phyloP scores from a whole-genome alignment of 1,140 invertebrate species.

The Aphelinus atriplicis region DNA sequence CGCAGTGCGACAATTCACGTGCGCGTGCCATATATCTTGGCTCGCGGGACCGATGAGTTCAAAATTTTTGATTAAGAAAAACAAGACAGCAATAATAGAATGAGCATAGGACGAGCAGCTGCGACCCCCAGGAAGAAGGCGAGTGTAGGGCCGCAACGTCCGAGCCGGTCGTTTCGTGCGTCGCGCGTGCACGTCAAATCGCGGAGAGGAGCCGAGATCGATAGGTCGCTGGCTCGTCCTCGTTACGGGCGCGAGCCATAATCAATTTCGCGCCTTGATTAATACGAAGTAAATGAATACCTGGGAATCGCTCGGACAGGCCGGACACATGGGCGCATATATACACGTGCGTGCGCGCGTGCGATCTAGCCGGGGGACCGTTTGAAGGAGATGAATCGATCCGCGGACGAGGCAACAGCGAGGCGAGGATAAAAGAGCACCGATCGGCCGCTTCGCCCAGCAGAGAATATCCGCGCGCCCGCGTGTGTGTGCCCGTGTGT shows the following conservation, averaged over 20 bases:
- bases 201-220: slow-evolving; percentile 17
- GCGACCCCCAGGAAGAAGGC: too few relatives aligned
- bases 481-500: too few relatives aligned
- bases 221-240: slow-evolving; percentile 8
- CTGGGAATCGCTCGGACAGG: slow-evolving; percentile 54
- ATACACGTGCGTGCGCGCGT: not conserved
- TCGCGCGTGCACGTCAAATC: not conserved
- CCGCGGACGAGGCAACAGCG: not conserved
- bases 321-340: slow-evolving; percentile 36
- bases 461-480: too few relatives aligned
- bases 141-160: too few relatives aligned
- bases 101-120: too few relatives aligned
- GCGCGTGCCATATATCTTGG: too few relatives aligned
- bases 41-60: too few relatives aligned
- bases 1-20: too few relatives aligned
- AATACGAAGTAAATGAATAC: slow-evolving; percentile 63
- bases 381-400: slow-evolving; percentile 29
- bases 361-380: not conserved
- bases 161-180: not conserved
- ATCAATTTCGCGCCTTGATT: slow-evolving; percentile 64
- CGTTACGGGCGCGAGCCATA: slow-evolving; percentile 44
- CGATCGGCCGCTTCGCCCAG: too few relatives aligned
- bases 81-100: too few relatives aligned
- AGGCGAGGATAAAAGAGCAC: too few relatives aligned
- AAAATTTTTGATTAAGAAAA: too few relatives aligned